Percentiles rank a stretch among this genome's conserved stretches.
Conservation (phyloP, 1,140 invertebrate genomes). For the Atta colombica region DNA sequence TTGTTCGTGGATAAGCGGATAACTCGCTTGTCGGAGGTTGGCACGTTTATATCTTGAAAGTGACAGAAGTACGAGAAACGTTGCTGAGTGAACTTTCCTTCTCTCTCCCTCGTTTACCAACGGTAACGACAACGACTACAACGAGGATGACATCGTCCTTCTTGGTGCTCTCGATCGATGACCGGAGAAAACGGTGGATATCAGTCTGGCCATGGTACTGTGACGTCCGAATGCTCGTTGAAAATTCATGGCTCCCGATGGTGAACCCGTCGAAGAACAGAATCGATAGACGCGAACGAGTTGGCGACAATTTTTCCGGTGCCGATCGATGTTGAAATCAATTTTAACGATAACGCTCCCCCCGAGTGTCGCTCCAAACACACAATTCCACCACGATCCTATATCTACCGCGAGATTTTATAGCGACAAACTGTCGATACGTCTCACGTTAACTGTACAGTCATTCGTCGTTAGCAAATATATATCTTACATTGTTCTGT, state of each 20-base stretch:
- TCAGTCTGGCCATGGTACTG: slow-evolving; percentile 37
- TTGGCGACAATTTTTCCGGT: slow-evolving; percentile 68
- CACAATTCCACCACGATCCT: slow-evolving; percentile 23
- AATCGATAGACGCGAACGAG: slow-evolving; percentile 69
- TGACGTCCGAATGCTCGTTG: slow-evolving; percentile 53
- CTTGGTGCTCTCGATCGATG: slow-evolving; percentile 63
- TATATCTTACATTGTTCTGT: slow-evolving; percentile 17
- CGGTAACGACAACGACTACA: neutral
- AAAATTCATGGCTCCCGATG: slow-evolving; percentile 70
- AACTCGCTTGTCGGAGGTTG: slow-evolving; percentile 37
- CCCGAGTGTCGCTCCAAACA: slow-evolving; percentile 30
- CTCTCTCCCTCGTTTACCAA: slow-evolving; percentile 47
- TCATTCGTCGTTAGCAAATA: neutral
- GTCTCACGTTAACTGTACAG: slow-evolving; percentile 5
- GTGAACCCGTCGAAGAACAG: slow-evolving; percentile 45
- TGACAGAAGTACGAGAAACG: slow-evolving; percentile 3
- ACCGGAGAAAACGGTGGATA: slow-evolving; percentile 60
- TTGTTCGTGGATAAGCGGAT: slow-evolving; percentile 46
- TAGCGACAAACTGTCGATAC: slow-evolving; percentile 53
- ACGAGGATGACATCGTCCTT: slow-evolving; percentile 30
- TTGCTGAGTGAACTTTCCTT: neutral
- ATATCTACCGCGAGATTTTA: slow-evolving; percentile 55
- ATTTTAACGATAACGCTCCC: slow-evolving; percentile 61
- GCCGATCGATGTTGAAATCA: slow-evolving; percentile 56
- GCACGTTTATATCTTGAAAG: slow-evolving; percentile 34